Evolutionary conservation across 2,113 vertebrate genomes (phyloP), one percentile per base, ranked within the genome.

Genomic region (Antechinus flavipes): DNA sequence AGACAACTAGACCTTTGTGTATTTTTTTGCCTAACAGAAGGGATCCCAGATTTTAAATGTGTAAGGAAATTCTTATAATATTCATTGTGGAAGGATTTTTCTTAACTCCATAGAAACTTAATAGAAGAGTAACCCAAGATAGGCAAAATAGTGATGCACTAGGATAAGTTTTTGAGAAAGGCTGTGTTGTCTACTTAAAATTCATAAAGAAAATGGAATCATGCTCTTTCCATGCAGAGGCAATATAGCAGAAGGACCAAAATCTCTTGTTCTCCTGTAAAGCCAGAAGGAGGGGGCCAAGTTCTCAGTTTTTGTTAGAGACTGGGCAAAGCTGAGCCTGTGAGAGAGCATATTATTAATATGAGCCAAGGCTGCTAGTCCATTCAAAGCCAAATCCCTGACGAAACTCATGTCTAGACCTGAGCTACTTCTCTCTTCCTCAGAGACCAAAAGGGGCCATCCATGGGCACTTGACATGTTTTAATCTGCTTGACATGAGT

Each of bases 401-500:
- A 7, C 58, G 46, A 90, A 94, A 94, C 8, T 56, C 95, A 46
- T 55, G 10, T 42, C 76, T 25, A 47, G 95, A 93, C 47, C 25
- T 52, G 53, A 94, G 0, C 92, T 46, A 49, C 42, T 90, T 54
- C 30, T 54, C 24, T 84, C 23, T 54, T n/a, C 58, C 58, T 52
- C 42, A 26, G 56, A 91, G 50, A 56, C 52, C 24, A 54, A 89
- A 84, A 94, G 90, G 42, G 92, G 35, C 16, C n/a, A 35, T 10
- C 2, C 25, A 54, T 55, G 68, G 84, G 93, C 26, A 27, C 68
- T 35, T 93, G 50, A 30, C 25, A 27, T 50, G 26, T 91, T 76
- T 94, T 84, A 61, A 27, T 68, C 42, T 96, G n/a, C 53, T 95
- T 90, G n/a, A 91, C 90, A 35, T 91, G 35, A 55, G 42, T 56